Evolutionary conservation across 53 echinoderm and acorn worm species (phyloP).

Genomic region (Glandiceps talaboti): DNA sequence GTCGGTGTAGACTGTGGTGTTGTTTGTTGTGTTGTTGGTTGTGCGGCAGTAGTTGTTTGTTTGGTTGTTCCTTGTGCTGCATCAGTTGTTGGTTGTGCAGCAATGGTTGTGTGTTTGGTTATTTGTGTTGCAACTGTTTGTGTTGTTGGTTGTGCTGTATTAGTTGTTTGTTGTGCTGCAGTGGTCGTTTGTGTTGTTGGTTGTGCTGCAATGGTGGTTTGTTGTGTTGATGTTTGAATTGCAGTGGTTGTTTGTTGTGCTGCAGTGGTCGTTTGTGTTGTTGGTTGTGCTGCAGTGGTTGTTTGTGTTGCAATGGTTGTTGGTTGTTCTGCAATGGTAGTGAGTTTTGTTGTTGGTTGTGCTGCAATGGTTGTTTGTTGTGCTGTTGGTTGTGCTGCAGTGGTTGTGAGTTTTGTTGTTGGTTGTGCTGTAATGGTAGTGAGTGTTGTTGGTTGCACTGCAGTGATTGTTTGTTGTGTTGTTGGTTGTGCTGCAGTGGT

Average conservation of each 20-base stretch:
- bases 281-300: no score
- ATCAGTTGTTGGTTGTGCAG: not conserved
- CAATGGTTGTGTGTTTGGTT: not conserved
- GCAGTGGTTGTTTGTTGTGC: no score
- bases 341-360: not conserved
- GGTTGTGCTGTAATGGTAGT: no score
- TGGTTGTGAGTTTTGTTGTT: no score
- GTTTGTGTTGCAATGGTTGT: no score
- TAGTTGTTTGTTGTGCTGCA: not conserved
- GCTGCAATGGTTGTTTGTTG: not conserved
- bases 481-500: not conserved
- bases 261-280: no score
- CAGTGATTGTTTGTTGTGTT: not conserved
- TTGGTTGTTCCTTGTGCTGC: not conserved
- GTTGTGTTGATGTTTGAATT: not conserved
- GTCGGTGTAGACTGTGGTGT: not conserved
- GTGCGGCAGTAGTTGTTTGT: not conserved
- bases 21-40: not conserved
- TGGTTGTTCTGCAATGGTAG: not conserved
- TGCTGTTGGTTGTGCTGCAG: not conserved
- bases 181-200: not conserved
- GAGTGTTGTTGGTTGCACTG: no score
- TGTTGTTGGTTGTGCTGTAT: not conserved
- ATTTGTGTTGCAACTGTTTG: not conserved
- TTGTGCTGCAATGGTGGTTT: not conserved